Evolutionary conservation across 2,888 invertebrate genomes (phyloP), one percentile per base, ranked within the genome.

Genomic region (Tiliacea aurago): DNA sequence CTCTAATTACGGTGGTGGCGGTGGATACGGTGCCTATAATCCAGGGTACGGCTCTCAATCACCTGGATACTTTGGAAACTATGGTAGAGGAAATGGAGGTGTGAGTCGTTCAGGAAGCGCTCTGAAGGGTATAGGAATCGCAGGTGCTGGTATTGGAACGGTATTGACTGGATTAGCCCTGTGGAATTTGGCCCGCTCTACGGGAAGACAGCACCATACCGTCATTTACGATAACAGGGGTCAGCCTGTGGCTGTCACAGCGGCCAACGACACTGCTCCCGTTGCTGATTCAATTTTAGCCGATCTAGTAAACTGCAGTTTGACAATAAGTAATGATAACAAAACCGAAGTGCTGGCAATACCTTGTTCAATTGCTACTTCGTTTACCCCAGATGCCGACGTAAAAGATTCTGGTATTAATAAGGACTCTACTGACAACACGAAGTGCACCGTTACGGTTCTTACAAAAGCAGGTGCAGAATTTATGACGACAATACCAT

Each of bases 141-240:
- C 95, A 9, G 96, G 95, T 58, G 96, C 95, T 70, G 96, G 96
- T 56, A 93, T 96, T 53, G 96, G 96, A 55, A 96, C 96, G 10
- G 91, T 96, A 63, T 86, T 96, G 72, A 96, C 96, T 51, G 96
- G 96, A 33, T 91, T 96, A 84, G 96, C 96, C 41, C 88, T 96
- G 43, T 96, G 96, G 96, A 96, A 96, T 89, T 89, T 96, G 78
- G 96, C 96, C 20, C 91, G 96, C 55, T 96, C 96, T 20, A 96
- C 96, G 23, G 94, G 95, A 7, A 91, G 87, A 68, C 90, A 86
- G 51, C 96, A 93, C 68, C 95, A 96, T 78, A 95, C 96, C 20
- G 95, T 96, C 20, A 92, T 96, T 73, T 96, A 96, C 76, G 96
- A 96, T 80, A 95, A 96, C 68, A 92, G 95, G 85, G 96, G 95